Base-by-base conservation (phyloP, 1,140 invertebrate species). In the Hesperophylax magnus region DNA sequence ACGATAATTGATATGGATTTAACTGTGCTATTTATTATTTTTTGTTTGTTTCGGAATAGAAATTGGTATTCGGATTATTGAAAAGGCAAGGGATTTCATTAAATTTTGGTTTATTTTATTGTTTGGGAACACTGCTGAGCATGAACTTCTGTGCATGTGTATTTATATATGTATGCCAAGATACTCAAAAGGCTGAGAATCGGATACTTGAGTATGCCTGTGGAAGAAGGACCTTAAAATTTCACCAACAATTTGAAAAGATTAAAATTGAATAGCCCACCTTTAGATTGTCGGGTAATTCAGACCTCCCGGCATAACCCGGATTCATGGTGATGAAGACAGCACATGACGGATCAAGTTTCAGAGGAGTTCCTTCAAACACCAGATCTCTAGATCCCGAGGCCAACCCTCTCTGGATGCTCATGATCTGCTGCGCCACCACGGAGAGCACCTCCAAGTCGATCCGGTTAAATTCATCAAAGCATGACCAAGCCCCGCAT, bases 261-360 rank as follows among this genome's bases (percentile, higher is more conserved):
- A 81, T 47, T 7, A 77, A 82, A 15, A 69, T 56, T 14, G 4
- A 52, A 18, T 54, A 47, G 39, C 39, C 39, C 85, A 95, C 94
- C 90, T 98, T 98, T n/a, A 98, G 90, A 91, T 98, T 98, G 88
- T 98, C 97, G 0, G 97, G 97, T 27, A 98, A 89, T 87, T 98
- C 97, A 0, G 96, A 96, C 82, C 97, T 91, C 1, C 97, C 97
- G 22, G 97, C 97, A 87, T 98, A 98, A 77, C 97, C 96, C 11
- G 97, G 97, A 91, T 98, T 98, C 97, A 98, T 98, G 7, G 97
- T 98, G 78, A 98, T 98, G 85, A 98, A 99, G 6, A 98, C 95
- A 4, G 97, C 96, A 87, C 97, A 98, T 1, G 95, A 95, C n/a
- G 95, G 95, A 88, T 98, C 96, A 56, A 99, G 88, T 15, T 91